Evolutionary conservation across 1,140 invertebrate genomes (phyloP).

Genomic region (Steinernema khuongi): DNA sequence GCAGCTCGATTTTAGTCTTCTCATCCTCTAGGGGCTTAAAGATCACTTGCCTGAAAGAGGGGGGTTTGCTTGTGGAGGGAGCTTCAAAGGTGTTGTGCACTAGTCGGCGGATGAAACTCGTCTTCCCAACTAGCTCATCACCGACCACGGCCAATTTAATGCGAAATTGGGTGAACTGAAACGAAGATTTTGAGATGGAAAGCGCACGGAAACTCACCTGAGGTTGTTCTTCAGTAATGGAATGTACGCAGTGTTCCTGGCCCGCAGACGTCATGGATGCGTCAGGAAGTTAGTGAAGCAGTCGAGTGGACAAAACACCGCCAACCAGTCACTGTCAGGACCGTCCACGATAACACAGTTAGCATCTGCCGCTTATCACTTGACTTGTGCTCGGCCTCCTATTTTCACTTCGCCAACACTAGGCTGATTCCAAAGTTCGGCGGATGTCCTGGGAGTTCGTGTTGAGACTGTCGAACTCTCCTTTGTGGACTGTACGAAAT

Average conservation of each 20-base stretch:
- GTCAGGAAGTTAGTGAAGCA: slow-evolving; percentile 1
- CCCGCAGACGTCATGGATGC: not conserved
- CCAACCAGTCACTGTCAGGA: not conserved
- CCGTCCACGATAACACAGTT: slow-evolving; percentile 12
- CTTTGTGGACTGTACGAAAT: no score
- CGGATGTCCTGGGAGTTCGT: no score
- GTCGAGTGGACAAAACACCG: not conserved
- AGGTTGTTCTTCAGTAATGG: not conserved
- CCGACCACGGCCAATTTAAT: slow-evolving; percentile 5
- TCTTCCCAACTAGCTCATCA: slow-evolving; percentile 1
- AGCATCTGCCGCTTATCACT: not conserved
- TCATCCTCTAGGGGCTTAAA: not conserved
- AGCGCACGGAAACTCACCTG: not conserved
- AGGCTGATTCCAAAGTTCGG: no score
- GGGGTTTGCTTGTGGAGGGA: not conserved
- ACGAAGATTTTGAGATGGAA: not conserved
- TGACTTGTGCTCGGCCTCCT: not conserved
- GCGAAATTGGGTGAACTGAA: not conserved
- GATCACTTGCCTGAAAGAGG: not conserved
- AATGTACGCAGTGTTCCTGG: not conserved
- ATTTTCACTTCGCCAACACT: not conserved
- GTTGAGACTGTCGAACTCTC: no score
- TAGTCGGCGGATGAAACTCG: not conserved
- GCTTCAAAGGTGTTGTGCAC: slow-evolving; percentile 2
- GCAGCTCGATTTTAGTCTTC: not conserved